Evolutionary conservation across 2,888 invertebrate species (phyloP), one percentile per base, ranked within the genome.

Genomic region (Tachina grossa): DNA sequence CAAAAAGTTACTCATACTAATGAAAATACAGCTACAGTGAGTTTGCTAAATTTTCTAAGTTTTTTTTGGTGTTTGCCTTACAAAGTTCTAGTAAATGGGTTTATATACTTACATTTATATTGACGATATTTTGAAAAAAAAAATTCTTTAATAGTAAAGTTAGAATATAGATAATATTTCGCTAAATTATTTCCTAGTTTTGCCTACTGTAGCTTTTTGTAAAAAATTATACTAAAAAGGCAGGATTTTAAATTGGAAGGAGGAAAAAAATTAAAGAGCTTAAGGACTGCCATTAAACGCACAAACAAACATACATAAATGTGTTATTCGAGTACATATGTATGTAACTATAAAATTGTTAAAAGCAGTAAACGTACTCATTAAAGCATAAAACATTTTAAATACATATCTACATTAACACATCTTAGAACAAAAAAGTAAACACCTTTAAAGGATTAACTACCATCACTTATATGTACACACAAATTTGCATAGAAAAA

Each of bases 371-470:
- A 31, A 66, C 69, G 45, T 61, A 11, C 31, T 11, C n/a, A 9
- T 65, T n/a, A 41, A 0, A 45, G 19, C 19, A 19, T 10, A 53
- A 41, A 47, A 31, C 1, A 31, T 55, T 51, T 53, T 22, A 57
- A 57, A 72, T 41, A 31, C 22, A 22, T 22, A 31, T 31, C 6
- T 31, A 63, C 47, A 79, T 41, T 66, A 74, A 63, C 68, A 59
- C 55, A 47, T 76, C 72, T 66, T 63, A 78, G 53, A 79, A 76
- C 75, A 85, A 79, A 63, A 71, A 72, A 85, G 78, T 79, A 79
- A 85, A 83, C 79, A 74, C 79, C 61, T 79, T 85, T 83, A 83
- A 83, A 85, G 85, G 85, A 83, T 83, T 83, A 83, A 85, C 19
- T 55, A 63, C 63, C 39, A 78, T 63, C 74, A 75, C 75, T 61